Conservation (phyloP, 53 echinoderm and acorn worm genomes). For the Stichopus horrens region DNA sequence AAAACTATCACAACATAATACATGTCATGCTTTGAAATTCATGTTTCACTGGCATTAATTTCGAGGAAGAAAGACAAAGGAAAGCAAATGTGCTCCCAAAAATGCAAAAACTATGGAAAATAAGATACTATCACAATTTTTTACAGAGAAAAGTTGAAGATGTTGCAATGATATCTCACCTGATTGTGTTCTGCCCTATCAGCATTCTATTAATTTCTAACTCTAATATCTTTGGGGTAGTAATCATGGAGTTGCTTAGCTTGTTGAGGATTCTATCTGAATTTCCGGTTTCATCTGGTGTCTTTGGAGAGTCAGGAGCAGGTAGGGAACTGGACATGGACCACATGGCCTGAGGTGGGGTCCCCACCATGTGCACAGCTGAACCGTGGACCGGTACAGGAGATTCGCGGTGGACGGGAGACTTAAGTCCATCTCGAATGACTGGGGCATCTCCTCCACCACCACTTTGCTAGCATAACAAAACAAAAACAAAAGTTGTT, state of each 20-base stretch:
- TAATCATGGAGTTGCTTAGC: constrained; percentile 59
- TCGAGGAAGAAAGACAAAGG: too few relatives aligned
- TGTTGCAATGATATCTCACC: constrained; percentile 45
- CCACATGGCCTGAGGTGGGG: constrained; percentile 85
- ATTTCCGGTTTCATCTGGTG: constrained; percentile 1
- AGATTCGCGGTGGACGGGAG: neutral
- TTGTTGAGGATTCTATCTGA: constrained; percentile 46
- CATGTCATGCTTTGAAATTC: too few relatives aligned
- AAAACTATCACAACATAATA: too few relatives aligned
- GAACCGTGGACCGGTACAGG: constrained; percentile 73
- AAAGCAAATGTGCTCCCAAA: too few relatives aligned
- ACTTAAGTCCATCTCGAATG: neutral
- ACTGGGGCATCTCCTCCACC: neutral
- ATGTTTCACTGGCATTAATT: too few relatives aligned
- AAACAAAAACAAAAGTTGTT: neutral
- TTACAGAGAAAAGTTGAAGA: too few relatives aligned
- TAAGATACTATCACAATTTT: too few relatives aligned
- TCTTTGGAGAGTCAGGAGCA: constrained; percentile 7
- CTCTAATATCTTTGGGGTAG: constrained; percentile 89
- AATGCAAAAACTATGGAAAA: too few relatives aligned
- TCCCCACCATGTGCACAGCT: constrained; percentile 75
- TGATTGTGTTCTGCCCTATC: constrained; percentile 96
- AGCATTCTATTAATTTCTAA: constrained; percentile 95
- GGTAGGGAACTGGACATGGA: constrained; percentile 84
- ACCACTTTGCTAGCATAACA: neutral